A percentile compares a stretch with the other conserved stretches of the same genome.
phyloP scores from a whole-genome alignment of 2,888 invertebrate genomes.

The Dryocosmus kuriphilus region DNA sequence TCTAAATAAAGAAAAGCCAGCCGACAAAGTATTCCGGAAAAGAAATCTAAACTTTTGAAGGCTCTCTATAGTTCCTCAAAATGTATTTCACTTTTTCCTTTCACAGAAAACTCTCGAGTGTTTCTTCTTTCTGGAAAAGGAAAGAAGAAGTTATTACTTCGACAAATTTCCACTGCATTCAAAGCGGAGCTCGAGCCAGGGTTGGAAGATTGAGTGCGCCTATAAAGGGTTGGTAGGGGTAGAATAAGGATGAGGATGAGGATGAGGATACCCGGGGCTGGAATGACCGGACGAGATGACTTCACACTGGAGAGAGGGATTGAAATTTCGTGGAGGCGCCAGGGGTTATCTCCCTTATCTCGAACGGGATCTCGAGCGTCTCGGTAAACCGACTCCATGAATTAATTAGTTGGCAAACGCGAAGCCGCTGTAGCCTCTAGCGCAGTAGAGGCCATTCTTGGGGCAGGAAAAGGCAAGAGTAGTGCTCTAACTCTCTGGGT shows the following conservation, averaged over 20 bases:
- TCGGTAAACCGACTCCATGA: slow-evolving; percentile 64
- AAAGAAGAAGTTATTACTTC: slow-evolving; percentile 36
- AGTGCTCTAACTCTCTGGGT: slow-evolving; percentile 31
- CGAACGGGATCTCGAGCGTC: slow-evolving; percentile 54
- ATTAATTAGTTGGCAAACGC: slow-evolving; percentile 69
- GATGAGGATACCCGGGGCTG: slow-evolving; percentile 17
- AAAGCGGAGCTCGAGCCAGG: slow-evolving; percentile 34
- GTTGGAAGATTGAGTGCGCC: slow-evolving; percentile 36
- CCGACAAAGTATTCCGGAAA: background rate
- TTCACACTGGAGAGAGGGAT: slow-evolving; percentile 39
- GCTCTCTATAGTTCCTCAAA: slow-evolving; percentile 28
- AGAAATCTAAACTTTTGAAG: slow-evolving; percentile 35
- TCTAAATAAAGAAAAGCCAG: slow-evolving; percentile 23
- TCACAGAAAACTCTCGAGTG: slow-evolving; percentile 34
- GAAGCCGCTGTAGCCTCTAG: slow-evolving; percentile 45
- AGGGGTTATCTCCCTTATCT: slow-evolving; percentile 57
- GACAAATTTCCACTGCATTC: slow-evolving; percentile 39
- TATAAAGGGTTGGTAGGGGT: slow-evolving; percentile 17
- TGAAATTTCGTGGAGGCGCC: slow-evolving; percentile 40
- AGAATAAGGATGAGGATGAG: background rate
- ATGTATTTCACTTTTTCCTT: slow-evolving; percentile 37
- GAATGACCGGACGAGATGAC: slow-evolving; percentile 36
- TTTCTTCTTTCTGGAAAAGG: slow-evolving; percentile 14
- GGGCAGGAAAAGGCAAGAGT: slow-evolving; percentile 52
- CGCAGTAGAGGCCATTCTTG: slow-evolving; percentile 49